Conservation (phyloP, 2,797 vertebrate genomes). For the Xiphophorus birchmanni region DNA sequence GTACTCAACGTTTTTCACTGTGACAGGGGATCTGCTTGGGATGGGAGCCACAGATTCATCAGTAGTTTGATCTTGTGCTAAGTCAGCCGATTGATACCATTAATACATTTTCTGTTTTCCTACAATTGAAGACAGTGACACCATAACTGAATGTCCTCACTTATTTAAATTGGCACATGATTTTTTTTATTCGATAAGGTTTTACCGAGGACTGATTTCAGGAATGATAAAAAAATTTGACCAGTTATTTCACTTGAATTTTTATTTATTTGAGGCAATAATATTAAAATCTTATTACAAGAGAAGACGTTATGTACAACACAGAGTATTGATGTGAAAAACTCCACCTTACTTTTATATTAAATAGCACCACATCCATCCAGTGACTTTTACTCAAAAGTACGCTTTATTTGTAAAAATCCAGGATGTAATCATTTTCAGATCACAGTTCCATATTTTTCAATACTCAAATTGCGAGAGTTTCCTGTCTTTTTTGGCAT, state of each 20-base stretch:
- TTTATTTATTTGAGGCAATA: neutral
- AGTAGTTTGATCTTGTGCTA: too few species aligned
- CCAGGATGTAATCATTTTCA: neutral
- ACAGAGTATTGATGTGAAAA: neutral
- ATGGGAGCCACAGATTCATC: neutral
- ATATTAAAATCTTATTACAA: neutral
- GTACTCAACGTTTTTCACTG: neutral
- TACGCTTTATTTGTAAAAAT: neutral
- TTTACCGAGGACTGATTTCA: neutral
- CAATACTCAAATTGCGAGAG: neutral
- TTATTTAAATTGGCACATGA: too few species aligned
- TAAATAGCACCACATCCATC: neutral
- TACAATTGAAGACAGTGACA: too few species aligned
- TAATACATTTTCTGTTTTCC: too few species aligned
- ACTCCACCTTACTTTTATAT: neutral
- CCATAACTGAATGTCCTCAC: too few species aligned
- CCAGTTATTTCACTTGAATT: neutral
- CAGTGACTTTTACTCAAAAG: too few species aligned
- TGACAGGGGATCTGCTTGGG: neutral
- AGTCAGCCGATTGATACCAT: too few species aligned
- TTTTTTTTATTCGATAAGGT: too few species aligned
- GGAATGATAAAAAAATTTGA: neutral
- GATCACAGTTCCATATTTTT: neutral
- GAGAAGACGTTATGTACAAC: neutral
- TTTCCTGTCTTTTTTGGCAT: neutral